phyloP scores from a whole-genome alignment of 2,888 invertebrate genomes.

The Noctua pronuba region DNA sequence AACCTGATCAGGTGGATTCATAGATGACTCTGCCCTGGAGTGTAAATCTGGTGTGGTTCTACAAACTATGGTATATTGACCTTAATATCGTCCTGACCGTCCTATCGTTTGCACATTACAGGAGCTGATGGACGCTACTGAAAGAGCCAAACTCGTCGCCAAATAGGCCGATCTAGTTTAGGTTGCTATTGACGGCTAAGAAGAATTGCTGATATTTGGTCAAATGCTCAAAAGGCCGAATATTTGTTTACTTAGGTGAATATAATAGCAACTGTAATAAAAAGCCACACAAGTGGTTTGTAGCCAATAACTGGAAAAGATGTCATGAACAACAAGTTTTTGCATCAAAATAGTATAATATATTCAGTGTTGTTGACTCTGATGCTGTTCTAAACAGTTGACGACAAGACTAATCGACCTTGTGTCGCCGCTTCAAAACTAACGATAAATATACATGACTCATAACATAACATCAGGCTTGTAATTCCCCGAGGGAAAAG shows the following conservation, averaged over 20 bases:
- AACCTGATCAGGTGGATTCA: background rate
- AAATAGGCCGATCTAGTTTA: background rate
- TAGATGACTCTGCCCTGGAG: background rate
- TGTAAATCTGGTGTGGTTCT: background rate
- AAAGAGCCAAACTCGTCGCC: background rate
- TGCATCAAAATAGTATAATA: background rate
- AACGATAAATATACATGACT: background rate
- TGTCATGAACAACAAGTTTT: conserved; percentile 3
- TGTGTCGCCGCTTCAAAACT: background rate
- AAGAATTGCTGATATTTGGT: background rate
- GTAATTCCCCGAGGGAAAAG: background rate
- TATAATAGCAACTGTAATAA: conserved; percentile 1
- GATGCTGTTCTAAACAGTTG: background rate
- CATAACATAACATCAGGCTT: background rate
- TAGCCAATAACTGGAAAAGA: background rate
- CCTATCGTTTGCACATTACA: background rate
- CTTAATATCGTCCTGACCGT: background rate
- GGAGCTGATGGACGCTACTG: background rate
- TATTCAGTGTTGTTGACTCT: conserved; percentile 7
- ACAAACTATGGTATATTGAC: background rate
- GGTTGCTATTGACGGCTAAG: background rate
- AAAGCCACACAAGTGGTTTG: background rate
- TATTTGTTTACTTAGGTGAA: background rate
- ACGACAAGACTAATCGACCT: background rate
- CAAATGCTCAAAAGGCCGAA: conserved; percentile 12